Evolutionary conservation across 2,113 vertebrate genomes (phyloP).

Genomic region (Parus major): DNA sequence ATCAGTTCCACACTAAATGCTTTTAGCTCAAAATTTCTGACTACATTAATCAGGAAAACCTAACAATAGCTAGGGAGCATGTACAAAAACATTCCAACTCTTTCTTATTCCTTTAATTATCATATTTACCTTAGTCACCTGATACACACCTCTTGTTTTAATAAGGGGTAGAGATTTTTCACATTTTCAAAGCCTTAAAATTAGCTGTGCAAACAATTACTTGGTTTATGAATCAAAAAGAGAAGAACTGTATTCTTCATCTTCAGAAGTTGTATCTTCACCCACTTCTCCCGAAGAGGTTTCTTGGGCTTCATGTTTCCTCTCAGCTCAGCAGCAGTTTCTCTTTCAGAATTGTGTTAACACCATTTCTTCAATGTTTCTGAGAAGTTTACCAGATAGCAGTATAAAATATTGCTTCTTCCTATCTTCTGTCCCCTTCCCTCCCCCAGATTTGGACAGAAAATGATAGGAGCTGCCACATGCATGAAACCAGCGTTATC

Average conservation of each 20-base stretch:
- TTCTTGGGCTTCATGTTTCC: not conserved
- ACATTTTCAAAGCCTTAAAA: not conserved
- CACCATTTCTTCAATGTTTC: not conserved
- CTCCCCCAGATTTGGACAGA: not conserved
- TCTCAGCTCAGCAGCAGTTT: not conserved
- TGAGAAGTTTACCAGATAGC: not conserved
- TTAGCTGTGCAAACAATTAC: not conserved
- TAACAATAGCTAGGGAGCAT: not conserved
- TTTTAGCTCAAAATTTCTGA: not conserved
- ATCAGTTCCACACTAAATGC: not conserved
- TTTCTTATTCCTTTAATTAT: not conserved
- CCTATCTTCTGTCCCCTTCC: not conserved
- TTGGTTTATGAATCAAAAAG: not conserved
- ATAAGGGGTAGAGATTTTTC: not conserved
- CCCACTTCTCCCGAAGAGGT: not conserved
- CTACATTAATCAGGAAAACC: not conserved
- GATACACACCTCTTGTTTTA: not conserved
- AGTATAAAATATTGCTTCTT: not conserved
- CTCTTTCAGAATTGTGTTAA: not conserved
- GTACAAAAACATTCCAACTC: not conserved
- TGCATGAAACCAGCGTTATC: not conserved
- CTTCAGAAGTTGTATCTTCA: not conserved
- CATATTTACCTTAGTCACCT: not conserved
- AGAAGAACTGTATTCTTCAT: not conserved
- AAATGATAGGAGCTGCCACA: not conserved